Base-by-base conservation (phyloP, 1,140 invertebrate species). In the Branchinecta lynchi region DNA sequence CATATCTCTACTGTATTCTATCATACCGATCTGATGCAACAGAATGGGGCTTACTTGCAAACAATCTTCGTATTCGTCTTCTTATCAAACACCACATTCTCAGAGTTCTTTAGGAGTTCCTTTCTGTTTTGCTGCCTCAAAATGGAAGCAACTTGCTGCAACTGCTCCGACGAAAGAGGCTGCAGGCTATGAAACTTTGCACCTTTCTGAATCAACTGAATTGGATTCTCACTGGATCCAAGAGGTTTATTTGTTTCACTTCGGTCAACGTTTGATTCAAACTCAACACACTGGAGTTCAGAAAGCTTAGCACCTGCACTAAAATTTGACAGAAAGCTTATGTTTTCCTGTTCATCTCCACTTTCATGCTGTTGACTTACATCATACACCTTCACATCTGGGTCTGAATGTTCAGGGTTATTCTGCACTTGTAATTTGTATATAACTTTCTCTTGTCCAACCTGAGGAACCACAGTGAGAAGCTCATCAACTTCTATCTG, bases 131-230 rank as follows among this genome's bases (percentile, higher is more conserved):
- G 80, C 73, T 84, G 81, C 70, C 85, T 82, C 21, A 86, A 76
- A 67, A 85, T 81, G 68, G 83, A 80, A 70, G 83, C 82, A 46
- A 86, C 85, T 74, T 86, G 83, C 73, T 84, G 81, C 45, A 86
- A 73, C 73, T 86, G 84, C 51, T 82, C 78, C 70, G 81, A 77
- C 3, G 81, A 80, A 46, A 86, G 75, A 15, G 82, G 80, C 74
- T 86, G 85, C 68, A 83, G 77, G 71, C 84, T 84, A 68, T 75
- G 81, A 74, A 80, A 82, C 60, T 78, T 79, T 73, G 81, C 80
- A 44, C 84, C 84, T 74, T 86, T 83, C 70, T 86, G 84, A 45
- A 86, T 81, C 65, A 86, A 82, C 75, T 85, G 81, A 72, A 86
- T 85, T 7, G 85, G 83, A 77, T 86, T 86, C 72, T 83, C 81